phyloP scores from a whole-genome alignment of 2,888 invertebrate species.

The Steromphala cineraria region DNA sequence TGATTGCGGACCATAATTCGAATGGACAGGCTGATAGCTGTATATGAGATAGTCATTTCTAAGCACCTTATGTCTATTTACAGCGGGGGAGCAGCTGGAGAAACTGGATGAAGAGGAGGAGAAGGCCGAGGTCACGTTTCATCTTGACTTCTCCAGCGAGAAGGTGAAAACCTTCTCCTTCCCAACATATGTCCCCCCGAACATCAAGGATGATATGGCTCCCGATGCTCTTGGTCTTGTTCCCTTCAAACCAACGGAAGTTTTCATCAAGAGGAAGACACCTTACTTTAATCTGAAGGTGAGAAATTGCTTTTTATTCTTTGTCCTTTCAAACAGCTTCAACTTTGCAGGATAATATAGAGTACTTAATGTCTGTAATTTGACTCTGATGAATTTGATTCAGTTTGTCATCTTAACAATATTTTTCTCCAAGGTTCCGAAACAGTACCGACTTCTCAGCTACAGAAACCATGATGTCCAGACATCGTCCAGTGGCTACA shows the following conservation, averaged over 20 bases:
- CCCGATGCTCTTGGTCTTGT: constrained; percentile 71
- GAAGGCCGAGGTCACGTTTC: constrained; percentile 42
- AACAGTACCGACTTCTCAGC: constrained; percentile 67
- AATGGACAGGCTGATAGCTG: too few relatives aligned
- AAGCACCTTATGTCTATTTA: not conserved
- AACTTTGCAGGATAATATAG: too few relatives aligned
- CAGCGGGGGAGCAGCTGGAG: constrained; percentile 30
- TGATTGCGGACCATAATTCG: too few relatives aligned
- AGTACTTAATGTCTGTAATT: too few relatives aligned
- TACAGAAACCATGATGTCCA: constrained; percentile 65
- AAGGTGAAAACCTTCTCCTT: constrained; percentile 61
- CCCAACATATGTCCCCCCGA: constrained; percentile 68
- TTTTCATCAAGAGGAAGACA: constrained; percentile 70
- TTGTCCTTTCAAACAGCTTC: too few relatives aligned
- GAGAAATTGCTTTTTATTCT: not conserved
- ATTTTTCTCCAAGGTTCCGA: constrained; percentile 62
- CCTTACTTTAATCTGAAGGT: constrained; percentile 69
- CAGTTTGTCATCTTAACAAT: not conserved
- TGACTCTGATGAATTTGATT: too few relatives aligned
- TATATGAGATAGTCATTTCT: too few relatives aligned
- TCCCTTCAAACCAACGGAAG: constrained; percentile 64
- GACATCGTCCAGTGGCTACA: constrained; percentile 65
- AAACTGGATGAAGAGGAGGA: constrained; percentile 54
- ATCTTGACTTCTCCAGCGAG: constrained; percentile 41
- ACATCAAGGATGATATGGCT: constrained; percentile 73